Percentiles rank a stretch among this genome's conserved stretches.
These are phyloP conservation scores for Coracopsis vasa DNA, from an alignment of 2,113 vertebrate species.

Conservation along the genomic window DNA sequence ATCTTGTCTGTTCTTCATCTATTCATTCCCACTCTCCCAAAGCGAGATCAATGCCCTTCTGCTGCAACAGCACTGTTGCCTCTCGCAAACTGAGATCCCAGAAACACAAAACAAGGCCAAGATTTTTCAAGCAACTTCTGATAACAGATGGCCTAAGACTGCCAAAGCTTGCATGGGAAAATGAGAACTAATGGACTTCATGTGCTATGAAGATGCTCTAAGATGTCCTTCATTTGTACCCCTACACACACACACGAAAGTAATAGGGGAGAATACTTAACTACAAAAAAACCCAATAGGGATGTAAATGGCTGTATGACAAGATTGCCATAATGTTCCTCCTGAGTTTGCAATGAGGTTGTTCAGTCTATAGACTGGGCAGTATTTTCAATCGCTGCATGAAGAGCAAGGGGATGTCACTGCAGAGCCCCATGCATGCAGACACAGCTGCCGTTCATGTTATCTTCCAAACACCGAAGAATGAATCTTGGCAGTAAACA, in stretches of 20 bases:
- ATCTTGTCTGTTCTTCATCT: not conserved
- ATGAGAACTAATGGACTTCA: not conserved
- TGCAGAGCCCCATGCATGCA: not conserved
- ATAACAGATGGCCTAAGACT: not conserved
- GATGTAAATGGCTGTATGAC: not conserved
- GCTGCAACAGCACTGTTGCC: not conserved
- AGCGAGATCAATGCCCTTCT: not conserved
- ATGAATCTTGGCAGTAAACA: not conserved
- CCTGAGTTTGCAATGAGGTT: not conserved
- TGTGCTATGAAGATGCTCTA: not conserved
- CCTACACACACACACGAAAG: not conserved
- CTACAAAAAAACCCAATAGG: not conserved
- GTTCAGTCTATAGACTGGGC: not conserved
- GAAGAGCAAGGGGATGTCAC: not conserved
- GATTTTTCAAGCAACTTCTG: slow-evolving; percentile 10
- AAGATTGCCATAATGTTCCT: not conserved
- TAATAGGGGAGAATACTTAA: not conserved
- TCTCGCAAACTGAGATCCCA: not conserved
- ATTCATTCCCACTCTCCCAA: not conserved
- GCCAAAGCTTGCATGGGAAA: not conserved
- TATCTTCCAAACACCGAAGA: not conserved
- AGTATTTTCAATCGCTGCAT: not conserved
- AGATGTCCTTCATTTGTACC: not conserved
- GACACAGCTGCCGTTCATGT: not conserved
- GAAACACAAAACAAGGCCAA: slow-evolving; percentile 7